These are phyloP conservation scores for Pseudomyrmex concolor DNA, from an alignment of 1,140 invertebrate species.

Conservation along the genomic window DNA sequence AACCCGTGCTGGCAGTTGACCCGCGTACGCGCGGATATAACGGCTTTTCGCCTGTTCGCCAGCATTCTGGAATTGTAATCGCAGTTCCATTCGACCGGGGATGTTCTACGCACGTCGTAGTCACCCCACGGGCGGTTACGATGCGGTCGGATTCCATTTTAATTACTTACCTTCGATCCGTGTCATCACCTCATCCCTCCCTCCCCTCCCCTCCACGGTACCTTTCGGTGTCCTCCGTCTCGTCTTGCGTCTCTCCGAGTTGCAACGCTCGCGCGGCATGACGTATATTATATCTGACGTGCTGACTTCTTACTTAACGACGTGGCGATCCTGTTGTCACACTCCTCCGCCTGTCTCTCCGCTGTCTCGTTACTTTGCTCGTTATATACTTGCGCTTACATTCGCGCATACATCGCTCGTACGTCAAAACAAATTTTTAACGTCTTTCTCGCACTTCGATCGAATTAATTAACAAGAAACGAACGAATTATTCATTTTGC, in stretches of 20 bases:
- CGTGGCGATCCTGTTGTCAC: too few relatives aligned
- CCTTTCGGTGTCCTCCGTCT: not conserved
- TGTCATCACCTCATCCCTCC: not conserved
- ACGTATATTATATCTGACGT: not conserved
- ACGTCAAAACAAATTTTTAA: too few relatives aligned
- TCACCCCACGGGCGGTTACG: conserved; percentile 50
- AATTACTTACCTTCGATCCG: conserved; percentile 77
- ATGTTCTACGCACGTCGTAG: conserved; percentile 59
- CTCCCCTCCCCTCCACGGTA: too few relatives aligned
- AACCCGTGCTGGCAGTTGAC: conserved; percentile 64
- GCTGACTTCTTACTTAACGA: conserved; percentile 17
- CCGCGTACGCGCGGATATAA: conserved; percentile 64
- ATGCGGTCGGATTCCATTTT: conserved; percentile 78
- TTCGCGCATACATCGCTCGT: too few relatives aligned
- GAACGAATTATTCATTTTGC: too few relatives aligned
- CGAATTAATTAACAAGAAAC: too few relatives aligned
- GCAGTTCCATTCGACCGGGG: conserved; percentile 67
- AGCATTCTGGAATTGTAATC: conserved; percentile 82
- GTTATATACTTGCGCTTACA: too few relatives aligned
- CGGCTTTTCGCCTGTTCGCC: conserved; percentile 73
- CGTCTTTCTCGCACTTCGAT: too few relatives aligned
- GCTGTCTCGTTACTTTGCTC: too few relatives aligned
- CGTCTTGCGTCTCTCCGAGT: not conserved
- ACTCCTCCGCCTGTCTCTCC: too few relatives aligned
- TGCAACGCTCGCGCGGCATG: not conserved